Conservation (phyloP, 2,888 invertebrate genomes). For the Gymnoscelis rufifasciata region DNA sequence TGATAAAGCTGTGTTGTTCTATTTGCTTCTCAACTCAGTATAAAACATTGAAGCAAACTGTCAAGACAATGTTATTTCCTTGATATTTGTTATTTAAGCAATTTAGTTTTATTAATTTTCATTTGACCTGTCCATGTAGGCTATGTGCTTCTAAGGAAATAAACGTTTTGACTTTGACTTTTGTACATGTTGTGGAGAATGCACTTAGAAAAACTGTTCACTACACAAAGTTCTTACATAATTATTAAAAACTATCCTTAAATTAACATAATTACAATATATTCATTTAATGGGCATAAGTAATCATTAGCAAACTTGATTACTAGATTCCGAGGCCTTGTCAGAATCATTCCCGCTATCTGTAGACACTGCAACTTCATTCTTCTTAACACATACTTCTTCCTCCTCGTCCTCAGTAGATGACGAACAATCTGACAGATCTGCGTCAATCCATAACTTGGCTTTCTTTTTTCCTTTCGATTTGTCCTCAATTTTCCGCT, state of each 20-base stretch:
- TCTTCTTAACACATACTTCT: constrained; percentile 30
- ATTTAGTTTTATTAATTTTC: too few species aligned
- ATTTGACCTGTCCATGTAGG: too few species aligned
- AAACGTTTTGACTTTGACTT: too few species aligned
- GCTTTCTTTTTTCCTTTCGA: constrained; percentile 55
- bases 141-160: too few species aligned
- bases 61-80: too few species aligned
- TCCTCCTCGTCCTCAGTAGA: constrained; percentile 64
- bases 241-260: background rate
- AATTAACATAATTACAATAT: background rate
- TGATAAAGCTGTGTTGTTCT: too few species aligned
- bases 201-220: too few species aligned
- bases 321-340: constrained; percentile 38
- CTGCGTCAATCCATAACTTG: constrained; percentile 75
- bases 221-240: too few species aligned
- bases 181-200: too few species aligned
- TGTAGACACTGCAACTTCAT: constrained; percentile 40
- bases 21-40: too few species aligned
- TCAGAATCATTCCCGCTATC: constrained; percentile 72
- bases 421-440: constrained; percentile 71
- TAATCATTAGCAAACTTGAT: constrained; percentile 30
- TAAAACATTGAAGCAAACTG: too few species aligned
- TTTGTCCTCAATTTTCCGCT: constrained; percentile 57
- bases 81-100: too few species aligned
- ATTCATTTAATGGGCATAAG: background rate